A percentile compares a stretch with the other conserved stretches of the same genome.
phyloP scores from a whole-genome alignment of 2,113 vertebrate genomes.

The Triplophysa tibetana region DNA sequence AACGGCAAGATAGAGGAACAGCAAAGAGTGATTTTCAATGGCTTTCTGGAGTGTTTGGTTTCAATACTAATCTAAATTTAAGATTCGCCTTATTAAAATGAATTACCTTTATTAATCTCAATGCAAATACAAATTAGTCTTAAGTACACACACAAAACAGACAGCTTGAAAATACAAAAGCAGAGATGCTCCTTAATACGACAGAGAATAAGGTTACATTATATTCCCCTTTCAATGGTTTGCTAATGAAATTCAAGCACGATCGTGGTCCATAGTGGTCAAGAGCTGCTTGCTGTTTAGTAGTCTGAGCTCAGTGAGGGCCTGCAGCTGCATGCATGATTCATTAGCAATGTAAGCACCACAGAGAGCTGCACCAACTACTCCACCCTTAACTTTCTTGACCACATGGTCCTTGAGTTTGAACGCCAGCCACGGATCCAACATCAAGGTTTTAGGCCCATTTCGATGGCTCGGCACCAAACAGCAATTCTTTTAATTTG shows the following conservation, averaged over 20 bases:
- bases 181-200: neutral
- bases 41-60: conserved; percentile 12
- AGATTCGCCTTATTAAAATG: neutral
- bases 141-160: conserved; percentile 7
- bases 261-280: conserved; percentile 26
- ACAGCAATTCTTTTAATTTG: conserved; percentile 43
- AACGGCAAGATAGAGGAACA: neutral
- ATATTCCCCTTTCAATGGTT: conserved; percentile 19
- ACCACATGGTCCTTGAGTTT: conserved; percentile 18
- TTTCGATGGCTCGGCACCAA: conserved; percentile 32
- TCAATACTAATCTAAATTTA: conserved; percentile 10
- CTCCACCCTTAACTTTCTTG: conserved; percentile 41
- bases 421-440: neutral
- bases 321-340: conserved; percentile 50
- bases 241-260: conserved; percentile 28
- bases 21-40: neutral
- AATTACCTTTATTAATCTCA: conserved; percentile 13
- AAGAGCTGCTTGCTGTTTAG: conserved; percentile 36
- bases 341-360: conserved; percentile 38
- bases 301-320: conserved; percentile 35
- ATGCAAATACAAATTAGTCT: conserved; percentile 20
- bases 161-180: conserved; percentile 27
- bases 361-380: conserved; percentile 37
- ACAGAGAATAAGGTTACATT: conserved; percentile 21
- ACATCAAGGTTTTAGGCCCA: neutral